phyloP scores from a whole-genome alignment of 1,140 invertebrate species.

The Conus betulinus region DNA sequence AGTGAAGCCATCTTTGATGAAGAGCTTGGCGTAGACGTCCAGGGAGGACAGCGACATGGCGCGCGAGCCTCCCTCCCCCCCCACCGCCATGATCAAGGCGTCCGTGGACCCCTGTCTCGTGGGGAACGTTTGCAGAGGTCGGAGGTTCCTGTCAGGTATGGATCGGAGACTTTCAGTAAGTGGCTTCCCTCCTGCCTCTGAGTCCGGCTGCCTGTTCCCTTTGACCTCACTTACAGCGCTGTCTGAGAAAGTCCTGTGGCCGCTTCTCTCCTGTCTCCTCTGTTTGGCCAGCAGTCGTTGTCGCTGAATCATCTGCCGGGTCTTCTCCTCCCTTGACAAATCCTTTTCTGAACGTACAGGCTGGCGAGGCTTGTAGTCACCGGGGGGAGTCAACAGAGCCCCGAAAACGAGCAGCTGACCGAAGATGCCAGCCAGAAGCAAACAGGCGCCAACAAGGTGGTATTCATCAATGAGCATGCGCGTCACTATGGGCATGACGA shows the following conservation, averaged over 20 bases:
- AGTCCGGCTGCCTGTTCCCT: not conserved
- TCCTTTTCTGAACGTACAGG: not conserved
- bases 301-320: not conserved
- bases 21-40: not conserved
- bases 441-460: not conserved
- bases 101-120: not conserved
- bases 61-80: not conserved
- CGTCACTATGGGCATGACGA: not conserved
- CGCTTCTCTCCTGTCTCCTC: not conserved
- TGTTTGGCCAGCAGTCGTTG: not conserved
- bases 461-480: constrained; percentile 7
- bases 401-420: not conserved
- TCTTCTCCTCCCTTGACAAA: not conserved
- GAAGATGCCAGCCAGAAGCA: not conserved
- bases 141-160: too few relatives aligned
- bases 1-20: not conserved
- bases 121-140: not conserved
- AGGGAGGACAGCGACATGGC: not conserved
- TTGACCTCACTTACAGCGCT: not conserved
- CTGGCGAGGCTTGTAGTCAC: not conserved
- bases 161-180: not conserved
- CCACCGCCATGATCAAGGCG: not conserved
- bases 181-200: too few relatives aligned
- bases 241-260: not conserved
- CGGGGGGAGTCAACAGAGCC: not conserved